Conservation (phyloP, 2,888 invertebrate genomes). For the Glaucopsyche alexis region DNA sequence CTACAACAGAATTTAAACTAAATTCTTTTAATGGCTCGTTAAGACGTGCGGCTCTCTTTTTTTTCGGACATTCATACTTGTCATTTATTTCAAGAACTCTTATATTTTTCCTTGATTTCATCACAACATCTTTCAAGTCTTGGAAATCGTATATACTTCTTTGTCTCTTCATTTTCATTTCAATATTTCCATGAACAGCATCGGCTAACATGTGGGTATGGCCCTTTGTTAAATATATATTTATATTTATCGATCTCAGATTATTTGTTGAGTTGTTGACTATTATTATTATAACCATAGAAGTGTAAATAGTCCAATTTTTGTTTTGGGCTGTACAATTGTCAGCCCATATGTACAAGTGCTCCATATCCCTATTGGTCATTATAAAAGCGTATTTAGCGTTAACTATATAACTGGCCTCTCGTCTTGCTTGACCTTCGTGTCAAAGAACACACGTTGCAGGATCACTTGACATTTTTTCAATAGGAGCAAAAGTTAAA, state of each 20-base stretch:
- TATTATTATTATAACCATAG: slow-evolving; percentile 27
- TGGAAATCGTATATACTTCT: slow-evolving; percentile 34
- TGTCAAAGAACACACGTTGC: background rate
- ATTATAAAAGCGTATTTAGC: slow-evolving; percentile 22
- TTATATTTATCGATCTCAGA: slow-evolving; percentile 34
- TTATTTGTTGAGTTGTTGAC: slow-evolving; percentile 28
- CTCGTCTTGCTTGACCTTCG: background rate
- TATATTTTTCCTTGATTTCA: slow-evolving; percentile 36
- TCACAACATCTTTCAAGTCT: slow-evolving; percentile 37
- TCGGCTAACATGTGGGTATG: slow-evolving; percentile 38
- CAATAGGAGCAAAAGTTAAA: slow-evolving; percentile 23
- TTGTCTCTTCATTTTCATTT: slow-evolving; percentile 36
- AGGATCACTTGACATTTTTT: background rate
- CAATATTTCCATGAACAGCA: slow-evolving; percentile 37
- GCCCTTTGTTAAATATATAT: slow-evolving; percentile 36
- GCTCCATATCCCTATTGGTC: slow-evolving; percentile 15
- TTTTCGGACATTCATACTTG: slow-evolving; percentile 36
- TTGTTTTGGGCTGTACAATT: slow-evolving; percentile 30
- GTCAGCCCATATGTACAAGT: slow-evolving; percentile 27
- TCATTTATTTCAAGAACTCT: slow-evolving; percentile 32
- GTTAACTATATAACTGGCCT: slow-evolving; percentile 1
- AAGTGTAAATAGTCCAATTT: background rate
- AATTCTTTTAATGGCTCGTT: slow-evolving; percentile 35
- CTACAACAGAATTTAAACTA: slow-evolving; percentile 36
- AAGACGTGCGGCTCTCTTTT: slow-evolving; percentile 35